Conservation (phyloP, 2,113 vertebrate genomes). For the Scomber japonicus region DNA sequence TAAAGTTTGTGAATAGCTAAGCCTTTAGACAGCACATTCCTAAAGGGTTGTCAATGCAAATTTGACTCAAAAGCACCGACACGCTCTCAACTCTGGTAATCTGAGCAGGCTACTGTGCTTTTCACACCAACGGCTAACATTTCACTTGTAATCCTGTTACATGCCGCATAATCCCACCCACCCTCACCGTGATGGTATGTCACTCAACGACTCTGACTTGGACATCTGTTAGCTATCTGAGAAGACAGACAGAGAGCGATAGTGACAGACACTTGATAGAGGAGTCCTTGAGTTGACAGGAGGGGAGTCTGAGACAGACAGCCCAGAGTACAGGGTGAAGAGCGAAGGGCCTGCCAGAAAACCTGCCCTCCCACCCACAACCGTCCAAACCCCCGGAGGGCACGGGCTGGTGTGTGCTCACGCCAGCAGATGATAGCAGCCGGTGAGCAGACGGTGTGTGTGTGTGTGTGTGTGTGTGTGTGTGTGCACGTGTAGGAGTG, state of each 20-base stretch:
- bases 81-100: slow-evolving; percentile 38
- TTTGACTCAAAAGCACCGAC: slow-evolving; percentile 28
- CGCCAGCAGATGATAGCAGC: slow-evolving; percentile 69
- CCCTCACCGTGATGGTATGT: slow-evolving; percentile 21
- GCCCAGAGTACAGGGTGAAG: slow-evolving; percentile 41
- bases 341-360: slow-evolving; percentile 59
- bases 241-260: slow-evolving; percentile 36
- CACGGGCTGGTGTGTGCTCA: slow-evolving; percentile 51
- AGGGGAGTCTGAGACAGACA: slow-evolving; percentile 47
- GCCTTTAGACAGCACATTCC: slow-evolving; percentile 2
- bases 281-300: slow-evolving; percentile 64
- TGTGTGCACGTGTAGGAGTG: slow-evolving; percentile 29
- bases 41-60: slow-evolving; percentile 26
- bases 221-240: slow-evolving; percentile 68
- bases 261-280: slow-evolving; percentile 65
- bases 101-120: slow-evolving; percentile 7
- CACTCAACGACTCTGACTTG: slow-evolving; percentile 55
- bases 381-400: slow-evolving; percentile 43
- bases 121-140: slow-evolving; percentile 24
- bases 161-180: slow-evolving; percentile 63
- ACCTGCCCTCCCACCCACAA: slow-evolving; percentile 62
- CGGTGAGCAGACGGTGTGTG: slow-evolving; percentile 59
- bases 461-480: slow-evolving; percentile 43
- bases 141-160: slow-evolving; percentile 75
- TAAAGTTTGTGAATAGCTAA: not conserved